Evolutionary conservation across 2,797 vertebrate genomes (phyloP).

Genomic region (Leptoclinus maculatus): DNA sequence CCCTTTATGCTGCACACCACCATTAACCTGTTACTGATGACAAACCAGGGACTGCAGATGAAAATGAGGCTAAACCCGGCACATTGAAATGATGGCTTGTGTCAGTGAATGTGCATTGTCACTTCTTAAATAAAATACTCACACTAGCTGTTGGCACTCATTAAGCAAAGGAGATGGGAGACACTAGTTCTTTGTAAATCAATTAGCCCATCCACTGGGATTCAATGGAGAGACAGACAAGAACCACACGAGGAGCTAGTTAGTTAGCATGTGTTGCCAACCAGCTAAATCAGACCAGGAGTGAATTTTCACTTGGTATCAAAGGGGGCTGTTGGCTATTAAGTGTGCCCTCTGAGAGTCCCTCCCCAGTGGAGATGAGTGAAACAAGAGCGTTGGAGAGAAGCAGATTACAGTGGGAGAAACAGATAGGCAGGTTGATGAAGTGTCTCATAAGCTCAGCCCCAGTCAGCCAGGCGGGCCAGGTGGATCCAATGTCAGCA

Average conservation of each 20-base stretch:
- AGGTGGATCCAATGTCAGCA: conserved; percentile 73
- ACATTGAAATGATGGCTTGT: not conserved
- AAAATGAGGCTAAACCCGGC: not conserved
- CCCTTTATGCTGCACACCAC: conserved; percentile 73
- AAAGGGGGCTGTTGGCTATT: conserved; percentile 54
- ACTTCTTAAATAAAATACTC: conserved; percentile 58
- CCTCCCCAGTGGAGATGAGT: conserved; percentile 50
- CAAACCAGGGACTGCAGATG: not conserved
- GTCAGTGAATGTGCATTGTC: not conserved
- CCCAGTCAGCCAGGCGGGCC: conserved; percentile 47
- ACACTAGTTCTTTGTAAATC: conserved; percentile 87
- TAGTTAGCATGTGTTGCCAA: conserved; percentile 28
- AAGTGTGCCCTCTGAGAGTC: conserved; percentile 41
- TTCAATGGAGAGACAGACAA: conserved; percentile 79
- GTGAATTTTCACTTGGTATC: conserved; percentile 54
- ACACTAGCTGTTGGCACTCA: conserved; percentile 89
- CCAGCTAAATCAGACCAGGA: conserved; percentile 33
- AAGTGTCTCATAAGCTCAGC: conserved; percentile 75
- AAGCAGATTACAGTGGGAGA: conserved; percentile 56
- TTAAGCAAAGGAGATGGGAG: conserved; percentile 88
- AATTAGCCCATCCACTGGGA: conserved; percentile 75
- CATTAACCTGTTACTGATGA: conserved; percentile 87
- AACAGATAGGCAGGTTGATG: conserved; percentile 70
- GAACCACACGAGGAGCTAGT: conserved; percentile 69
- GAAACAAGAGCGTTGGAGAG: conserved; percentile 41